These are phyloP conservation scores for Puntigrus tetrazona DNA, from an alignment of 2,113 vertebrate genomes.

Conservation along the genomic window DNA sequence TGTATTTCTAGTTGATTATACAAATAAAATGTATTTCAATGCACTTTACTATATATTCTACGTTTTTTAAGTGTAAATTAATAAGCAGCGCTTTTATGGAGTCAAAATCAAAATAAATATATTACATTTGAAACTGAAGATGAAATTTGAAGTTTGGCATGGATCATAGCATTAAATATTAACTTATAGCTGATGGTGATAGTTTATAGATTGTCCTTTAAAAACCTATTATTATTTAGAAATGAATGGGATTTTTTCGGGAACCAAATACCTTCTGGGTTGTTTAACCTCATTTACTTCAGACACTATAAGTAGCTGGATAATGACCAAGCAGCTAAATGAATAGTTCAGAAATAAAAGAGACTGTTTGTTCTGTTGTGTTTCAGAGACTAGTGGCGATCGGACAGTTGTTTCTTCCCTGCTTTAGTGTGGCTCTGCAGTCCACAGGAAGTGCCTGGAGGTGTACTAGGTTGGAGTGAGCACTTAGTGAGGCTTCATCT, in stretches of 20 bases:
- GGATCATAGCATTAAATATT: neutral
- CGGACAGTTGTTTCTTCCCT: neutral
- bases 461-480: slow-evolving; percentile 83
- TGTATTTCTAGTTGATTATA: no score
- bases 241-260: neutral
- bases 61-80: neutral
- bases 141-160: neutral
- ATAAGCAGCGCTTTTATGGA: neutral
- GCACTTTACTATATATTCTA: no score
- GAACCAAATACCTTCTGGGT: neutral
- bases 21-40: no score
- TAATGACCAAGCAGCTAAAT: neutral
- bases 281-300: neutral
- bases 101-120: neutral
- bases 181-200: neutral
- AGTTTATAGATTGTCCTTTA: no score
- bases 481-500: slow-evolving; percentile 78
- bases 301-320: neutral
- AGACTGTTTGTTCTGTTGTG: neutral
- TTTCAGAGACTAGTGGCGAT: neutral
- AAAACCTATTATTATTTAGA: neutral
- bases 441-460: slow-evolving; percentile 94
- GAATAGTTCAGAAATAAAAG: neutral
- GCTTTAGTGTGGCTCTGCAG: slow-evolving; percentile 83
- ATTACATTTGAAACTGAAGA: neutral